A percentile compares a stretch with the other conserved stretches of the same genome.
These are phyloP conservation scores for Etheostoma spectabile DNA, from an alignment of 2,113 vertebrate species.

Conservation along the genomic window DNA sequence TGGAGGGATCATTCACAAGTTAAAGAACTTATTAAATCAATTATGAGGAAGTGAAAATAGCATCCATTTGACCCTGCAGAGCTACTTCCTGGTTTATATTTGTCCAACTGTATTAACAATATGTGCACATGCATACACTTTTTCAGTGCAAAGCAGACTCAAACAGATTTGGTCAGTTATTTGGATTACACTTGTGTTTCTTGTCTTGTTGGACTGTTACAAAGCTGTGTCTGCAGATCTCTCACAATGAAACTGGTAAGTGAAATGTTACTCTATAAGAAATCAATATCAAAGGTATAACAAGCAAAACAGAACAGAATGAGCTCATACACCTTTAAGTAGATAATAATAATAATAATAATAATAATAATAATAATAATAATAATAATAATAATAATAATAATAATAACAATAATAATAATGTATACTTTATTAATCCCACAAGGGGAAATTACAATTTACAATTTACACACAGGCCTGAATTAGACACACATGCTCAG, in stretches of 20 bases:
- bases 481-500: too few species aligned
- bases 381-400: too few species aligned
- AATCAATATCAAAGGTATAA: background rate
- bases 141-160: background rate
- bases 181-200: background rate
- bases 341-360: too few species aligned
- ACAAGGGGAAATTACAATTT: too few species aligned
- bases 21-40: background rate
- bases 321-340: background rate
- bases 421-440: too few species aligned
- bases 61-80: background rate
- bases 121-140: background rate
- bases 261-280: background rate
- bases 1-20: background rate
- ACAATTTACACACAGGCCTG: too few species aligned
- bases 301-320: background rate
- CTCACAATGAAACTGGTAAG: constrained; percentile 1
- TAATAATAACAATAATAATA: too few species aligned
- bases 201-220: background rate
- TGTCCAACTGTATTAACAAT: too few species aligned
- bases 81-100: constrained; percentile 2
- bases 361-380: too few species aligned
- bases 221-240: background rate
- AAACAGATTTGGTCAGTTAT: background rate
- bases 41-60: constrained; percentile 32